Base-by-base conservation (phyloP, 2,888 invertebrate genomes). In the Adineta ricciae region DNA sequence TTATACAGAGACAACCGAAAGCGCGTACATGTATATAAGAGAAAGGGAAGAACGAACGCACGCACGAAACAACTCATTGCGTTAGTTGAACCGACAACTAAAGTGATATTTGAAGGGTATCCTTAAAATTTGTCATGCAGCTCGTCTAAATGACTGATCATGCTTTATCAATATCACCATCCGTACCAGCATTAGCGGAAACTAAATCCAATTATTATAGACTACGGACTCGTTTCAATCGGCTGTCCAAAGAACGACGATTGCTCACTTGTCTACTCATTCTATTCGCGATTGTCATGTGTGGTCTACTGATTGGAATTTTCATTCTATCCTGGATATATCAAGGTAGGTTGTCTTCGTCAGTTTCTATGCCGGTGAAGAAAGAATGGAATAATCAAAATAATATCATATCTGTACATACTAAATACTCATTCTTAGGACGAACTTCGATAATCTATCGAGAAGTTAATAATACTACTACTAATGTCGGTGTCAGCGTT, bases 21-120 rank as follows among this genome's bases (percentile, higher is more conserved):
- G 64, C 27, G 32, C 32, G 32, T 27, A 64, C 32, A 64, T 16
- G 27, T 64, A n/a, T 32, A n/a, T 32, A 64, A 27, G 16, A 9
- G 2, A 32, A 64, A 27, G 11, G n/a, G 32, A 27, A 64, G n/a
- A 64, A 64, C 5, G 32, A 64, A 64, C 64, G 64, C 27, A 64
- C 16, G 27, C 27, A 46, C 46, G 11, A 46, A 46, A 46, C 46
- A 11, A 64, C 64, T 64, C 27, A 64, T 14, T 14, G 64, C 14
- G 4, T 64, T 64, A 64, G 14, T 64, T n/a, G 32, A 32, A 64
- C 64, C 27, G 64, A 27, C 64, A 32, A 24, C 64, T 64, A 64
- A 64, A 64, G 64, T 64, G 64, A 32, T 64, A 64, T 64, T 64
- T 64, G 64, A 64, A 64, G n/a, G 64, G 64, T 24, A n/a, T 64